Evolutionary conservation across 2,888 invertebrate genomes (phyloP), one percentile per base, ranked within the genome.

Genomic region (Microplitis deprimator): DNA sequence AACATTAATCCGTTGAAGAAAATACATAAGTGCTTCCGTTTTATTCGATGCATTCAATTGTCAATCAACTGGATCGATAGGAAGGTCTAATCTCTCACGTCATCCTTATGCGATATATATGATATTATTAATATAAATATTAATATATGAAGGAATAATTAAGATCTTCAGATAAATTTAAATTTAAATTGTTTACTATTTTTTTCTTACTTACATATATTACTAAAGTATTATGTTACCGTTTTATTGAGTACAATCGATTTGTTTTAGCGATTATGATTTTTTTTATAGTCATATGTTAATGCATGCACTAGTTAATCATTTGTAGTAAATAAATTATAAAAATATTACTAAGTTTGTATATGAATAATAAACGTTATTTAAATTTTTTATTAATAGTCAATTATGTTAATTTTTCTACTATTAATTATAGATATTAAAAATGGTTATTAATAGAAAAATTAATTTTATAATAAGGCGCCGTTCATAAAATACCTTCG

Each of bases 1-100:
- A 41, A 41, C 20, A 29, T 41, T 41, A 72, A 50, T 64, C 13
- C 64, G 20, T 39, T 20, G 41, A 50, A 68, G 68, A 68, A 13
- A 76, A 67, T 40, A 20, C 68, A 5, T 50, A 13, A 50, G 50
- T 50, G 50, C 50, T 50, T 7, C 13, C 50, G 50, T 50, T 50
- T 50, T 3, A 2, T 8, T 13, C 50, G 13, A 50, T 50, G 50
- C 50, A 50, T 13, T 50, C 50, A 5, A 50, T 50, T 50, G 50
- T 50, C 50, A 50, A 50, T 50, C 50, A 50, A 50, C 50, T 50
- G 50, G 13, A 50, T 50, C 50, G 50, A 13, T 13, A 50, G 50
- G 8, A 50, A 50, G 13, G 50, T 13, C 50, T 50, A 13, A 41
- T 10, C 13, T 13, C 50, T 50, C 50, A 50, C 50, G 50, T 50